phyloP scores from a whole-genome alignment of 2,113 vertebrate species.

The Circaetus cinerascens region DNA sequence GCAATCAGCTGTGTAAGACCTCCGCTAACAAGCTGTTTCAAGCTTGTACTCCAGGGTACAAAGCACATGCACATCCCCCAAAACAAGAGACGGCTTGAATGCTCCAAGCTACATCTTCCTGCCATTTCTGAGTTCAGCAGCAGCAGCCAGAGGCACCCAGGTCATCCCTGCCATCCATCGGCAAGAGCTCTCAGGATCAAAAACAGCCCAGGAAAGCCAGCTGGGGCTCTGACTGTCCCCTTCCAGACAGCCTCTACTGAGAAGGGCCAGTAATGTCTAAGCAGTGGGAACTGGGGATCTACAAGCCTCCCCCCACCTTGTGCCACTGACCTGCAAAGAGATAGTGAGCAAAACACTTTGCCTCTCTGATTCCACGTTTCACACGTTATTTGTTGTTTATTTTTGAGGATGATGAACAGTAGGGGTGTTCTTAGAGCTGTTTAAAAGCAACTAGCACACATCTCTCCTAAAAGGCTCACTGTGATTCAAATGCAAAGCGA shows the following conservation, averaged over 20 bases:
- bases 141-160: background rate
- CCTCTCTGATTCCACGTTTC: rapidly evolving
- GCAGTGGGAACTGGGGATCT: background rate
- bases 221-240: background rate
- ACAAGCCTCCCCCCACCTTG: background rate
- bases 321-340: background rate
- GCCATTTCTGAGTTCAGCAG: background rate
- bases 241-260: background rate
- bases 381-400: background rate
- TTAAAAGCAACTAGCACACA: background rate
- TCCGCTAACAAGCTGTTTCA: background rate
- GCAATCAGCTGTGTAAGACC: background rate
- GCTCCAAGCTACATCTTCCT: background rate
- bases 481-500: background rate
- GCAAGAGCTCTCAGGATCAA: background rate
- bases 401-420: background rate
- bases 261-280: background rate
- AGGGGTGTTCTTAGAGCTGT: background rate
- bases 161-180: background rate
- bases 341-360: background rate
- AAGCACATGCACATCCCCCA: background rate
- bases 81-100: background rate
- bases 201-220: background rate
- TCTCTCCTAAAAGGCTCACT: background rate
- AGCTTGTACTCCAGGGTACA: background rate